Conservation (phyloP, 2,113 vertebrate species). For the Fukomys damarensis region DNA sequence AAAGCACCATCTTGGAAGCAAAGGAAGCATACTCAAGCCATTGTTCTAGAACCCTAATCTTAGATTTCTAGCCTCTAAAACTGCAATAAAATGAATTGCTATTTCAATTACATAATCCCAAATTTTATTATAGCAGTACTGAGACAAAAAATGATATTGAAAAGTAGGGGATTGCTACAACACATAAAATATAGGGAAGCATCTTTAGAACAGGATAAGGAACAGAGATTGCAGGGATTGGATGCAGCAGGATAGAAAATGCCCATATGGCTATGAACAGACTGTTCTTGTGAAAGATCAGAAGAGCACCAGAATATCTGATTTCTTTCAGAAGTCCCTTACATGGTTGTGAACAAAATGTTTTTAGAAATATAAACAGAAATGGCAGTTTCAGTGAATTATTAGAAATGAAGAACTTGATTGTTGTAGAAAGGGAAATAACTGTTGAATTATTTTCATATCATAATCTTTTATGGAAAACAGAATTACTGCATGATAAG, state of each 20-base stretch:
- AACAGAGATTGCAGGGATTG: too few species aligned
- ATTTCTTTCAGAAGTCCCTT: neutral
- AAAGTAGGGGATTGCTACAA: neutral
- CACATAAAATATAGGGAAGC: neutral
- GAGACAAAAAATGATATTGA: neutral
- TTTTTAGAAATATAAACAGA: neutral
- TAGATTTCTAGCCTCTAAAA: neutral
- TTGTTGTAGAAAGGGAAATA: neutral
- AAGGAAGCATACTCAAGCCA: neutral
- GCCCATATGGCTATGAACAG: neutral
- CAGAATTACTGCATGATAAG: too few species aligned
- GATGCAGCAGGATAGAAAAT: neutral
- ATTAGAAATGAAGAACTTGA: too few species aligned
- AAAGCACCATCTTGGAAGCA: neutral
- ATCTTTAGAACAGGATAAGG: neutral
- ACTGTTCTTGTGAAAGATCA: neutral
- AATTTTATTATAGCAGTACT: neutral
- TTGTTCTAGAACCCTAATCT: neutral
- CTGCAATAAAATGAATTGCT: neutral
- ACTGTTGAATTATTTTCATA: neutral
- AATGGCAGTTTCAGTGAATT: neutral
- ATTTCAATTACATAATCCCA: neutral
- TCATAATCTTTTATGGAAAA: neutral
- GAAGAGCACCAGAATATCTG: too few species aligned
- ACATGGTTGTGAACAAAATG: neutral